Conservation (phyloP, 2,888 invertebrate species). For the Synergus laeviventris region DNA sequence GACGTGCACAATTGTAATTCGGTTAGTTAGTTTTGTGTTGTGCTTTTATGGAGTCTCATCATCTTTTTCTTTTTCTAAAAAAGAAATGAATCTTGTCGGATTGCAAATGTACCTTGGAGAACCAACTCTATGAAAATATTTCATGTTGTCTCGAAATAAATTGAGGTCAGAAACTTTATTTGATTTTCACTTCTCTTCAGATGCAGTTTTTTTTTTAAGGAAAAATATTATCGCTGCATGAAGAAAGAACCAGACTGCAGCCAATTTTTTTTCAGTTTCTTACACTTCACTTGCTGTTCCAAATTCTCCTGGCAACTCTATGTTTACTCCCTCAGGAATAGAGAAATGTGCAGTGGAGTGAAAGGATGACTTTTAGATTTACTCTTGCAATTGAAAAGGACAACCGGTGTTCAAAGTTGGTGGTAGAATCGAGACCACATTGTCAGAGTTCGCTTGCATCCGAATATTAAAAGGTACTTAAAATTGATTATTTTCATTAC, state of each 20-base stretch:
- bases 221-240: not conserved
- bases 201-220: not conserved
- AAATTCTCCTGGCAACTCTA: conserved; percentile 13
- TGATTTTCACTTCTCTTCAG: not conserved
- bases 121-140: not conserved
- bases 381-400: not conserved
- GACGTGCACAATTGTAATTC: not conserved
- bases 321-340: not conserved
- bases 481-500: too few relatives aligned
- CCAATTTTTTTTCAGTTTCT: conserved; percentile 11
- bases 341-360: conserved; percentile 11
- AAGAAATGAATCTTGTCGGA: not conserved
- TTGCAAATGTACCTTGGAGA: not conserved
- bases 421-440: not conserved
- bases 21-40: not conserved
- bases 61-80: not conserved
- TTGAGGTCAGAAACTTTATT: not conserved
- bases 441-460: not conserved
- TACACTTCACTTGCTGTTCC: conserved; percentile 27
- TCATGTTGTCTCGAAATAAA: not conserved
- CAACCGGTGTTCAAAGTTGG: not conserved
- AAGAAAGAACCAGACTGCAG: conserved; percentile 11
- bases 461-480: too few relatives aligned
- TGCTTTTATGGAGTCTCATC: not conserved
- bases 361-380: not conserved